Base-by-base conservation (phyloP, 2,888 invertebrate genomes). In the Drosophila recens region DNA sequence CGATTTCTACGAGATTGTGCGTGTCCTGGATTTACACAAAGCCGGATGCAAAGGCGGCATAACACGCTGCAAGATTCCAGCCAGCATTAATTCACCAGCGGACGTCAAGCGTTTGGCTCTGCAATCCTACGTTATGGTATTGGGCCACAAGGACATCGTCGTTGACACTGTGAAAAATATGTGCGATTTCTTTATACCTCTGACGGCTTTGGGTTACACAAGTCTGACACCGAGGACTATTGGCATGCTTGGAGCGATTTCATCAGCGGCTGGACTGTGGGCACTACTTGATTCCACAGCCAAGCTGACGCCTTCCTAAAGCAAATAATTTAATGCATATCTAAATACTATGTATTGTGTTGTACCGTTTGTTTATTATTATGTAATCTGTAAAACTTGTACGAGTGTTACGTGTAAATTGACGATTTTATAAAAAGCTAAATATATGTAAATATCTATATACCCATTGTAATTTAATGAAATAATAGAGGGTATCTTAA, bases 131-230 rank as follows among this genome's bases (percentile, higher is more conserved):
- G 72, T 77, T 0, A 43, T 90, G 13, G 27, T 92, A 27, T 74
- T 91, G 54, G 86, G 82, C 0, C 92, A 95, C 86, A 95, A 95
- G 85, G 95, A 96, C 91, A 93, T 98, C 10, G 94, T 96, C 65
- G 94, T 97, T 74, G 98, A 98, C 93, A 96, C 96, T 0, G 89
- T 97, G 5, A 98, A 97, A 92, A 98, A 98, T 93, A 93, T 94
- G 9, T 97, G 97, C 93, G 98, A 98, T 92, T 92, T 98, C 63
- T 96, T 97, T 84, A 96, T 98, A 90, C 98, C 98, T 0, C 93
- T 98, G 72, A 95, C 96, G 65, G 95, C 96, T 6, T 93, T 98
- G 77, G 97, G 97, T 0, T 95, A 96, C 90, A 94, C 96, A 0
- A 96, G 95, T 80, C 92, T 97, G 10, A 96, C 96, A 69, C 96